Evolutionary conservation across 2,888 invertebrate species (phyloP).

Genomic region (Leucophenga montana): DNA sequence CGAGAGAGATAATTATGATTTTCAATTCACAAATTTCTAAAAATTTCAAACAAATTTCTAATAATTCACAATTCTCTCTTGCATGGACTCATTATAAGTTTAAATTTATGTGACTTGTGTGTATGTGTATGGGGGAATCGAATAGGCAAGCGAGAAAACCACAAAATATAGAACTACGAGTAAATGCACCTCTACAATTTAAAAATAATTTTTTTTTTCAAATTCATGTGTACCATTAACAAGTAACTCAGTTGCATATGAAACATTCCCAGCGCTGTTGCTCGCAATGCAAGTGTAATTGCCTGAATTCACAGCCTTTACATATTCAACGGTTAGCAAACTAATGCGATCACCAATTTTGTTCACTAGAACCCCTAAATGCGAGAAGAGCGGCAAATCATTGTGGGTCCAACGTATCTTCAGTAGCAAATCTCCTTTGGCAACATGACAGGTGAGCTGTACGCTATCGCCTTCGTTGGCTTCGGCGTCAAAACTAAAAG

Average conservation of each 20-base stretch:
- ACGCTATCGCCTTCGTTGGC: constrained; percentile 81
- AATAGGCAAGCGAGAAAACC: no score
- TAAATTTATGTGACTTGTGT: background rate
- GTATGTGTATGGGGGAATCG: background rate
- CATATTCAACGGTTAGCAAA: constrained; percentile 80
- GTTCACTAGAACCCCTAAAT: constrained; percentile 78
- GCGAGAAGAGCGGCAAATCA: constrained; percentile 69
- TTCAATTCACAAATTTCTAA: background rate
- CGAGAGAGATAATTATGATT: no score
- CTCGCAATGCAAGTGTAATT: constrained; percentile 80
- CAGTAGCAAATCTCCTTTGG: constrained; percentile 79
- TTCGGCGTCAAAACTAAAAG: constrained; percentile 72
- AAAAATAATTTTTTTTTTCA: no score
- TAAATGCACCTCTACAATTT: no score
- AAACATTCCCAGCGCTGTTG: constrained; percentile 78
- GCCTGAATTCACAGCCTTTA: constrained; percentile 80
- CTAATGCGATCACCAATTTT: constrained; percentile 80
- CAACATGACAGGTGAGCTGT: constrained; percentile 76
- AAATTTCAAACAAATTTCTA: background rate
- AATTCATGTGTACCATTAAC: constrained; percentile 76
- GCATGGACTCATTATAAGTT: no score
- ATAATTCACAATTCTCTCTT: no score
- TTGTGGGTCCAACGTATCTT: constrained; percentile 79
- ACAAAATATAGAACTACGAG: no score
- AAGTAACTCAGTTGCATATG: constrained; percentile 77